These are phyloP conservation scores for Zapus hudsonius DNA, from an alignment of 2,113 vertebrate species.

Conservation along the genomic window DNA sequence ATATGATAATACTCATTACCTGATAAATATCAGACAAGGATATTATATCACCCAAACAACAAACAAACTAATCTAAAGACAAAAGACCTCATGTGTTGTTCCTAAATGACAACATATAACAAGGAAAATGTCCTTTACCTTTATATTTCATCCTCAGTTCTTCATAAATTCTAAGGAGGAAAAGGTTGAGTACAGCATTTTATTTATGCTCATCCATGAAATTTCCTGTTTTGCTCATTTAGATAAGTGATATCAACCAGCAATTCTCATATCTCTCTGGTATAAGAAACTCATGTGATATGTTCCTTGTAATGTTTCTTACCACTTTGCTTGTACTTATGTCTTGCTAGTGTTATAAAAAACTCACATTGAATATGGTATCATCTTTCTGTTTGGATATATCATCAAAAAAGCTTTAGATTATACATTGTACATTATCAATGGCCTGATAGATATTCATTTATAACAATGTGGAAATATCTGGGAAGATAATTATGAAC, in stretches of 20 bases:
- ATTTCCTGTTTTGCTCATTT: background rate
- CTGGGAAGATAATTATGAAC: no score
- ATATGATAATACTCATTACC: background rate
- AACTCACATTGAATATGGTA: no score
- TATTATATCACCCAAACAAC: background rate
- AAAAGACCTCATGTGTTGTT: background rate
- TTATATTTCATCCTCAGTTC: background rate
- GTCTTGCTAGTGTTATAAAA: no score
- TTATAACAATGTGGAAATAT: no score
- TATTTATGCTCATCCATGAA: background rate
- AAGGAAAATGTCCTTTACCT: background rate
- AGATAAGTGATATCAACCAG: background rate
- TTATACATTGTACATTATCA: no score
- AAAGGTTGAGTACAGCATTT: background rate
- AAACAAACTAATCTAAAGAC: background rate
- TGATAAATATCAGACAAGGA: background rate
- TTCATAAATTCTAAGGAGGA: background rate
- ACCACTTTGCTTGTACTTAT: background rate
- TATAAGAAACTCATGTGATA: background rate
- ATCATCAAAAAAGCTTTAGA: no score
- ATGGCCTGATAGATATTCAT: no score
- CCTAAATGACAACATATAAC: background rate
- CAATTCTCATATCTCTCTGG: background rate
- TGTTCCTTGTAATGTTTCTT: background rate
- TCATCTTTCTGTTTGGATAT: no score